Percentiles rank a stretch among this genome's conserved stretches.
Conservation (phyloP, 2,113 vertebrate genomes). For the Varanus komodoensis region DNA sequence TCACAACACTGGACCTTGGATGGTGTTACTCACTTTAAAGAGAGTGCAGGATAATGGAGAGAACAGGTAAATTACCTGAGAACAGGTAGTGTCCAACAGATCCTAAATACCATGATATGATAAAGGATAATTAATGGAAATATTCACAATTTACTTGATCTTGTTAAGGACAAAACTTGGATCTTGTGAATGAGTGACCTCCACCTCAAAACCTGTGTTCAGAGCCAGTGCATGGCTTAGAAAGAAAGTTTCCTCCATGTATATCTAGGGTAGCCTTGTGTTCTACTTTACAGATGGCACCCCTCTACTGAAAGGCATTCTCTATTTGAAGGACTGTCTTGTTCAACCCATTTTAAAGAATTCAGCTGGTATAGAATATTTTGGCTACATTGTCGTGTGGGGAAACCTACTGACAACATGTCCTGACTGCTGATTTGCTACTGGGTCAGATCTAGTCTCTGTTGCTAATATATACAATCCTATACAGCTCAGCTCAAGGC, state of each 20-base stretch:
- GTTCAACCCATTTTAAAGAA: no score
- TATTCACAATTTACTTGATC: not conserved
- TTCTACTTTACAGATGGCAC: not conserved
- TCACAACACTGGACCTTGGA: not conserved
- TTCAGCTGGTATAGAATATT: no score
- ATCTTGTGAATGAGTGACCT: not conserved
- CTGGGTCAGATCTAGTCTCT: no score
- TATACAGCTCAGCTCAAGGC: no score
- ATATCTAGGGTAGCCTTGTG: not conserved
- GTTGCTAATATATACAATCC: no score
- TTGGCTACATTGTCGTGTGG: no score
- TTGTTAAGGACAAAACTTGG: no score
- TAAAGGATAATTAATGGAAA: not conserved
- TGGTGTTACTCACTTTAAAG: not conserved
- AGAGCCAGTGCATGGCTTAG: not conserved
- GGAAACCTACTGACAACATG: no score
- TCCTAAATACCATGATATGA: no score
- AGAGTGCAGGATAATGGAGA: not conserved
- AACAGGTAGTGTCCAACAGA: no score
- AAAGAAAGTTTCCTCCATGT: not conserved
- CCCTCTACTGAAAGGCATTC: not conserved
- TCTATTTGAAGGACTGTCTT: not conserved
- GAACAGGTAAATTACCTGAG: no score
- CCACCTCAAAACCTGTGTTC: not conserved
- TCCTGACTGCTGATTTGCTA: no score